Evolutionary conservation across 2,113 vertebrate species (phyloP).

Genomic region (Delphinapterus leucas): DNA sequence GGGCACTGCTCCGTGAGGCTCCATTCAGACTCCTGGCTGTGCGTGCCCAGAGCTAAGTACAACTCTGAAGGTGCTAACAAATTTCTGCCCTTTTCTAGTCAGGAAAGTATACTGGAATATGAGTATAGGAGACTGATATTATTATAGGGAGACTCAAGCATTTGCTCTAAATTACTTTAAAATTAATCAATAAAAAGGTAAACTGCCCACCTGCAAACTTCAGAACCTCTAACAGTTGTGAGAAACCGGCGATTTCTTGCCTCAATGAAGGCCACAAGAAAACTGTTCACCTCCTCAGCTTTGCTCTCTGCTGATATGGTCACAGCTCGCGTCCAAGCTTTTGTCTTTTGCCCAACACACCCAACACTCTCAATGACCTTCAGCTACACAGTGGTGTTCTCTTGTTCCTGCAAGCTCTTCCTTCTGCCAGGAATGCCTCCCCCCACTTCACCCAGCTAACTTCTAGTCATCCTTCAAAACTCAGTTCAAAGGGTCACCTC

Average conservation of each 20-base stretch:
- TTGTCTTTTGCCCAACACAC: not conserved
- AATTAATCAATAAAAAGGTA: not conserved
- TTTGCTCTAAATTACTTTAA: not conserved
- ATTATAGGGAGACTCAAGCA: not conserved
- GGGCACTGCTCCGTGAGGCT: not conserved
- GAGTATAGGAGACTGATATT: not conserved
- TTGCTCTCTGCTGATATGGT: not conserved
- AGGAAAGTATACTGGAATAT: not conserved
- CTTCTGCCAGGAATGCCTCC: not conserved
- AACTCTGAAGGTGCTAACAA: not conserved
- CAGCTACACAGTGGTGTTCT: not conserved
- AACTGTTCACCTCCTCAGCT: not conserved
- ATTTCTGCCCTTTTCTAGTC: not conserved
- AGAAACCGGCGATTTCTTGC: not conserved
- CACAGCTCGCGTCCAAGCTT: not conserved
- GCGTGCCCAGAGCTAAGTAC: not conserved
- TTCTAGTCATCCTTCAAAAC: not conserved
- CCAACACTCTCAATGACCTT: too few species aligned
- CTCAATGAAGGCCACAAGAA: not conserved
- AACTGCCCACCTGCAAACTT: not conserved
- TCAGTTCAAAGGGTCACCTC: not conserved
- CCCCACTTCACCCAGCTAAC: not conserved
- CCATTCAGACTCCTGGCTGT: not conserved
- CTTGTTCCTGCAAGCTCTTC: not conserved
- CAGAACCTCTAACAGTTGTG: not conserved